These are phyloP conservation scores for Enteromius unitaeniatus DNA, from an alignment of 2,797 vertebrate species.

Conservation along the genomic window DNA sequence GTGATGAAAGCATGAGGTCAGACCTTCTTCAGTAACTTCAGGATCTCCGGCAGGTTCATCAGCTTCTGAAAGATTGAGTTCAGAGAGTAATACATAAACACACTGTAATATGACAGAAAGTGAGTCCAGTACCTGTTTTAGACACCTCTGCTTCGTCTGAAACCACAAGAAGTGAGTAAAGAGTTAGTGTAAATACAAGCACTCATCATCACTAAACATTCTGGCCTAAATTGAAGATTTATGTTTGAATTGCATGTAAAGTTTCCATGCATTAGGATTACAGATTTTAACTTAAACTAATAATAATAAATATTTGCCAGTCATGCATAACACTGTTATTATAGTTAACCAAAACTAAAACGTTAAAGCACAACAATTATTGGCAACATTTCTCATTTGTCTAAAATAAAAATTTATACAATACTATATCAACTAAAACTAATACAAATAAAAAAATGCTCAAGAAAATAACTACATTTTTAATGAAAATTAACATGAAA, in stretches of 20 bases:
- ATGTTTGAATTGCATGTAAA: background rate
- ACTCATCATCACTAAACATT: background rate
- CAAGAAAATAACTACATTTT: background rate
- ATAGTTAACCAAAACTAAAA: background rate
- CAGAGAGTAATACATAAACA: background rate
- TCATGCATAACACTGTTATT: background rate
- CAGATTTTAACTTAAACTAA: too few species aligned
- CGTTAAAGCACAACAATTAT: too few species aligned
- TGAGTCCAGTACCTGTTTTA: background rate
- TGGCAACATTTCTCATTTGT: too few species aligned
- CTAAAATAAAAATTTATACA: background rate
- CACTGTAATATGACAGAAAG: background rate
- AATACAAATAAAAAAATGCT: background rate
- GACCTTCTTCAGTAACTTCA: background rate
- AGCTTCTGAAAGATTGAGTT: slow-evolving; percentile 13
- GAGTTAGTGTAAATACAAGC: background rate
- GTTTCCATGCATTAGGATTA: background rate
- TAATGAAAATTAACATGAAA: background rate
- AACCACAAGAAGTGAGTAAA: background rate
- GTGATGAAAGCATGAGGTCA: background rate
- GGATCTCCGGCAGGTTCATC: background rate
- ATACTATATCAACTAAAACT: background rate
- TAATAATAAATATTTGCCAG: background rate
- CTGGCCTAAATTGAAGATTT: background rate
- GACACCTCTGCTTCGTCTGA: background rate